A percentile compares a stretch with the other conserved stretches of the same genome.
Conservation (phyloP, 2,113 vertebrate genomes). For the Menidia beryllina region DNA sequence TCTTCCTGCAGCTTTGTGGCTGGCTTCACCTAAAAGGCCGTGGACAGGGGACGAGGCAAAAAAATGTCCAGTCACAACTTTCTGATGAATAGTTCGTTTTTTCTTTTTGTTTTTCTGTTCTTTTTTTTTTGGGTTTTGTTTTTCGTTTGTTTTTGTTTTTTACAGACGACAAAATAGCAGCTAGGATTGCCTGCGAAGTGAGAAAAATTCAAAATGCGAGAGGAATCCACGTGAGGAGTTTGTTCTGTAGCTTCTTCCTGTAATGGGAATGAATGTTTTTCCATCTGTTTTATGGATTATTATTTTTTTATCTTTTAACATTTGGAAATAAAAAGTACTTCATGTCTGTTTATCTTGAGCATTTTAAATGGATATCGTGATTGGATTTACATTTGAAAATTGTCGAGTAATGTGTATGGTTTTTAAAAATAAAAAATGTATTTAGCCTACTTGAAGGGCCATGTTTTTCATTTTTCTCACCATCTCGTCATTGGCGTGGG, state of each 20-base stretch:
- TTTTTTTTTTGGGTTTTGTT: slow-evolving; percentile 58
- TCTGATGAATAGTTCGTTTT: slow-evolving; percentile 65
- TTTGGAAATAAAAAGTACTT: slow-evolving; percentile 84
- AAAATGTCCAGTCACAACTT: slow-evolving; percentile 55
- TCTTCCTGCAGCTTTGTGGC: slow-evolving; percentile 61
- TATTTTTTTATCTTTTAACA: slow-evolving; percentile 85
- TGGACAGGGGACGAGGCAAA: slow-evolving; percentile 24
- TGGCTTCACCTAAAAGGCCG: slow-evolving; percentile 33
- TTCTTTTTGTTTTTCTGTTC: slow-evolving; percentile 79
- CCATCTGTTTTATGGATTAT: slow-evolving; percentile 86
- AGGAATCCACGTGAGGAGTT: slow-evolving; percentile 75
- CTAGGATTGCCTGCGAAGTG: slow-evolving; percentile 70
- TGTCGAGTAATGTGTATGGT: slow-evolving; percentile 89
- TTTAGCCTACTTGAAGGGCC: slow-evolving; percentile 82
- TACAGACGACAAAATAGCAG: slow-evolving; percentile 77
- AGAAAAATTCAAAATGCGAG: slow-evolving; percentile 58
- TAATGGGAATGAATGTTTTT: slow-evolving; percentile 86
- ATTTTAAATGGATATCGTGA: slow-evolving; percentile 88
- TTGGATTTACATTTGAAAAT: slow-evolving; percentile 89
- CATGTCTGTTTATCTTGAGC: slow-evolving; percentile 88
- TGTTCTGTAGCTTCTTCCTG: slow-evolving; percentile 86
- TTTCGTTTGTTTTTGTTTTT: slow-evolving; percentile 68
- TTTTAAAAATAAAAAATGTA: slow-evolving; percentile 89
- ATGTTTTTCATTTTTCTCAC: slow-evolving; percentile 65
- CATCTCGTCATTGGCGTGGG: not conserved